These are phyloP conservation scores for Archocentrus centrarchus DNA, from an alignment of 2,113 vertebrate species.

Conservation along the genomic window DNA sequence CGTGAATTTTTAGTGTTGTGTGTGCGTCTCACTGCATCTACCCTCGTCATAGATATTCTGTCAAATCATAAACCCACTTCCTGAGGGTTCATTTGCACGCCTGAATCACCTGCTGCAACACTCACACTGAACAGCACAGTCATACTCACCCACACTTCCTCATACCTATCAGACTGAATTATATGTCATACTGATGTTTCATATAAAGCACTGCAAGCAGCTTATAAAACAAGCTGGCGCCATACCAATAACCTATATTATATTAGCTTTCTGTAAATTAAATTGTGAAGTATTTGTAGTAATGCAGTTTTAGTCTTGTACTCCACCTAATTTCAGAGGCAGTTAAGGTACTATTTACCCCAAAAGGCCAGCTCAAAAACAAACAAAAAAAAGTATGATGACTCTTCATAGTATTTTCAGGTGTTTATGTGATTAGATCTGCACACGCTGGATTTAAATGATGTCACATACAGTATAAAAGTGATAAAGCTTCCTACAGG, in stretches of 20 bases:
- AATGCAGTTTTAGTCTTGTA: background rate
- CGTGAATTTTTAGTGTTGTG: background rate
- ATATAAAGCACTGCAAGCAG: conserved; percentile 5
- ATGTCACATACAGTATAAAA: background rate
- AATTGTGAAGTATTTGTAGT: background rate
- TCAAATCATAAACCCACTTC: conserved; percentile 16
- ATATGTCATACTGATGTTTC: background rate
- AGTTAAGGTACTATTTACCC: background rate
- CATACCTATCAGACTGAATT: background rate
- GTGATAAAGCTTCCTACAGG: background rate
- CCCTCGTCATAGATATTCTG: background rate
- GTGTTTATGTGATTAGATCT: background rate
- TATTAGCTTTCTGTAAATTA: background rate
- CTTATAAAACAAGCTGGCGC: conserved; percentile 12
- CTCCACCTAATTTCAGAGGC: background rate
- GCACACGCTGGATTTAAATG: background rate
- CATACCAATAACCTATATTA: background rate
- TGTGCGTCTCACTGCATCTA: background rate
- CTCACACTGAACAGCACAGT: conserved; percentile 4
- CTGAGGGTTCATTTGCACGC: background rate
- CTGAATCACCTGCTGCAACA: background rate
- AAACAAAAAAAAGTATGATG: background rate
- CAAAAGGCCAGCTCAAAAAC: background rate
- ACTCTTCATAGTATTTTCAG: background rate
- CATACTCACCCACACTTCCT: conserved; percentile 6